Conservation (phyloP, 2,797 vertebrate genomes). For the Lemur catta region DNA sequence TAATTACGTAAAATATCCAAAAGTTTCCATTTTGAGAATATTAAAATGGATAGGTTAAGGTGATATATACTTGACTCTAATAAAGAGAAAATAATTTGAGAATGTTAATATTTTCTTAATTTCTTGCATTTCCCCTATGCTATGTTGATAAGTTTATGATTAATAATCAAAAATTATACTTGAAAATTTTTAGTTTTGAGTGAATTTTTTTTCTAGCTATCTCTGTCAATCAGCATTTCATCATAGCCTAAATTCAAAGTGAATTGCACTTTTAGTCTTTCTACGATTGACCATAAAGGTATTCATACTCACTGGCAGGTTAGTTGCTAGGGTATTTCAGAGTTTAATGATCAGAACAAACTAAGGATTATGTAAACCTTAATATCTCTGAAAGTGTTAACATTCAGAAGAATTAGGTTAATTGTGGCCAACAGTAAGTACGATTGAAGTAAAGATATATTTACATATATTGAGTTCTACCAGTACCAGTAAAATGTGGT, state of each 20-base stretch:
- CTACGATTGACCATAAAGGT: slow-evolving; percentile 1
- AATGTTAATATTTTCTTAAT: not conserved
- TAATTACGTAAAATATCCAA: slow-evolving; percentile 9
- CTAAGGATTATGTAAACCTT: not conserved
- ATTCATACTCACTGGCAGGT: not conserved
- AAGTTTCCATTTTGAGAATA: not conserved
- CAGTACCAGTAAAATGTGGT: not conserved
- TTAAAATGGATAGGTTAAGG: slow-evolving; percentile 11
- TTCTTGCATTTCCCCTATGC: not conserved
- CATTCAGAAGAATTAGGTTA: slow-evolving; percentile 2
- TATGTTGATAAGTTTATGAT: not conserved
- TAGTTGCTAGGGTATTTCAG: not conserved
- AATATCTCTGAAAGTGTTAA: slow-evolving; percentile 40
- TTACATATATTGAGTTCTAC: not conserved
- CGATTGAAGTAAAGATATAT: not conserved
- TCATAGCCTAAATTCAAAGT: slow-evolving; percentile 32
- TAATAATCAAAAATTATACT: not conserved
- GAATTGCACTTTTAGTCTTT: not conserved
- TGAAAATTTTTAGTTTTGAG: slow-evolving; percentile 25
- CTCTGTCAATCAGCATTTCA: not conserved
- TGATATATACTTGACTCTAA: not conserved
- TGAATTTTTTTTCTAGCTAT: not conserved
- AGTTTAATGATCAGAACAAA: slow-evolving; percentile 16
- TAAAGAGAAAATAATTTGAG: slow-evolving; percentile 6
- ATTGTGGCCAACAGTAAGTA: not conserved